phyloP scores from a whole-genome alignment of 2,888 invertebrate species.

The Apodemia hepburni region DNA sequence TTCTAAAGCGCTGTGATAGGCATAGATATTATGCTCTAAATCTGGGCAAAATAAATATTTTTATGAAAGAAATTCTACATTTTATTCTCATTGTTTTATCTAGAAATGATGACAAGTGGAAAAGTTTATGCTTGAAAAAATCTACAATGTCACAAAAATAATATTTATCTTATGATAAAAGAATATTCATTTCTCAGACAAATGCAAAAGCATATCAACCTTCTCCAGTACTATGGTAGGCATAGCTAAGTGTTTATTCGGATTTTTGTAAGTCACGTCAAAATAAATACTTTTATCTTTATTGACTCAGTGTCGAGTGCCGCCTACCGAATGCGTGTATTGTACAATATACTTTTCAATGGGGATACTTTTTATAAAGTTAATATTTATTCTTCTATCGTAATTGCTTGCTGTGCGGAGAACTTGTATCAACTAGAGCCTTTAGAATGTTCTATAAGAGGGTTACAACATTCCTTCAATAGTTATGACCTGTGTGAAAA shows the following conservation, averaged over 20 bases:
- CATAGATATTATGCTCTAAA: too few species aligned
- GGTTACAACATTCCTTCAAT: too few species aligned
- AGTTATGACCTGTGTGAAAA: too few species aligned
- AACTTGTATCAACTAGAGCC: too few species aligned
- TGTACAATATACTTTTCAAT: constrained; percentile 17
- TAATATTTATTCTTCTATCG: constrained; percentile 21
- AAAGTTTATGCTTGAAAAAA: not conserved
- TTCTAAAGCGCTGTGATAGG: too few species aligned
- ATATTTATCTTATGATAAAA: not conserved
- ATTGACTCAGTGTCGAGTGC: constrained; percentile 71
- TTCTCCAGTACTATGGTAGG: constrained; percentile 48
- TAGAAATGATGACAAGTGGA: not conserved
- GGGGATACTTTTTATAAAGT: not conserved
- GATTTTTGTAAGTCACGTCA: constrained; percentile 70
- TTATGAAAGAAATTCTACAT: too few species aligned
- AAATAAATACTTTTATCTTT: constrained; percentile 74
- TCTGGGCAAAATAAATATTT: too few species aligned
- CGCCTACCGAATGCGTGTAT: constrained; percentile 52
- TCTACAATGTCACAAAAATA: not conserved
- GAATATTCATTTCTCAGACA: constrained; percentile 22
- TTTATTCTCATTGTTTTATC: too few species aligned
- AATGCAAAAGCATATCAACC: constrained; percentile 46
- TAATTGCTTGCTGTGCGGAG: constrained; percentile 13
- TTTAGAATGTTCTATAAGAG: too few species aligned
- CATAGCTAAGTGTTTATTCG: constrained; percentile 63